phyloP scores from a whole-genome alignment of 2,797 vertebrate genomes.

The Dermochelys coriacea region DNA sequence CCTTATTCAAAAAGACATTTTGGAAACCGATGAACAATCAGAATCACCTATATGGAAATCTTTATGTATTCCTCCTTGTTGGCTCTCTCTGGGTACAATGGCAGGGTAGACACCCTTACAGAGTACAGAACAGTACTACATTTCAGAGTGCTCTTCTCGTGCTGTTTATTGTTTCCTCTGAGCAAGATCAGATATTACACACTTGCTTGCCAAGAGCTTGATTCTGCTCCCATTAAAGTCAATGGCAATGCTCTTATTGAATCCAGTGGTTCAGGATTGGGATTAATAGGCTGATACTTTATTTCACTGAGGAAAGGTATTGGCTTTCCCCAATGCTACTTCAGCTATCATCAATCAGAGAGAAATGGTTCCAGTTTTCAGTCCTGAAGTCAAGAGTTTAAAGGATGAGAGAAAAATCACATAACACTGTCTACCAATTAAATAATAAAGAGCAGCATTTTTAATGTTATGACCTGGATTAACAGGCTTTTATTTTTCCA shows the following conservation, averaged over 20 bases:
- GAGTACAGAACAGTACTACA: background rate
- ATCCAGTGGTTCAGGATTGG: rapidly evolving
- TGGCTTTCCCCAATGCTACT: background rate
- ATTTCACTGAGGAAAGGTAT: background rate
- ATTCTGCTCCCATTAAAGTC: background rate
- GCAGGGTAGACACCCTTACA: background rate
- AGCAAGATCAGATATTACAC: background rate
- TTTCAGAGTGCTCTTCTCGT: background rate
- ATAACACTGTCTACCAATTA: background rate
- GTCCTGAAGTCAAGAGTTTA: background rate
- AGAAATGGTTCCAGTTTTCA: background rate
- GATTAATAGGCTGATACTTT: background rate
- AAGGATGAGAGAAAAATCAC: background rate
- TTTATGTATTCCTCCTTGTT: background rate
- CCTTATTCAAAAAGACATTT: background rate
- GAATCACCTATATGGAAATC: background rate
- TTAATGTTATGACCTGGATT: background rate
- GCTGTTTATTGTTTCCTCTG: background rate
- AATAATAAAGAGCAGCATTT: background rate
- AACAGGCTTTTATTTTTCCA: constrained; percentile 24
- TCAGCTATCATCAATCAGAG: background rate
- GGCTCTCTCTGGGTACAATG: background rate
- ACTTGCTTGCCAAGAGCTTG: background rate
- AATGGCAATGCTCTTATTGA: rapidly evolving
- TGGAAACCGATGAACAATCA: background rate